These are phyloP conservation scores for Prunella strophiata DNA, from an alignment of 2,797 vertebrate species.

Conservation along the genomic window DNA sequence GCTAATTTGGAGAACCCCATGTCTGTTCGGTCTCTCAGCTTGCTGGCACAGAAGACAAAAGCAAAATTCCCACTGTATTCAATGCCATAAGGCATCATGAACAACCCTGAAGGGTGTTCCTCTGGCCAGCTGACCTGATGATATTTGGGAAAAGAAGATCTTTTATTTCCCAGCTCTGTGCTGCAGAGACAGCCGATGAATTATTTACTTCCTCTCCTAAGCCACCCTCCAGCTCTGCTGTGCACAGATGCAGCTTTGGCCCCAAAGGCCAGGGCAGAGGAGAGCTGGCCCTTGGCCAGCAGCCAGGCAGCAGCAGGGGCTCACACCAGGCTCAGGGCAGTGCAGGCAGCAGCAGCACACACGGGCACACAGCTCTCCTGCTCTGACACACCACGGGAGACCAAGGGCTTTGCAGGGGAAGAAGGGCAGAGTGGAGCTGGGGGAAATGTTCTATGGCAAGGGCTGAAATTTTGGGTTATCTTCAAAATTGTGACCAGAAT, in stretches of 20 bases:
- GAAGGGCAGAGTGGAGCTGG: background rate
- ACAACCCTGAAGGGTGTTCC: background rate
- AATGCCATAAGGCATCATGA: background rate
- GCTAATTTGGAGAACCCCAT: background rate
- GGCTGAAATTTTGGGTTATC: background rate
- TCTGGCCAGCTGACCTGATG: background rate
- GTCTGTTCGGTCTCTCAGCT: background rate
- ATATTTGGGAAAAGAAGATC: background rate
- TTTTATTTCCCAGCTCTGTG: background rate
- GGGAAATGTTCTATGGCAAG: background rate
- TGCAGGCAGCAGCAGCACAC: rapidly evolving
- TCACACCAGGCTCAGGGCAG: rapidly evolving
- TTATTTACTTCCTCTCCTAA: background rate
- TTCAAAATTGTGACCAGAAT: background rate
- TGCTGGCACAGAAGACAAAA: background rate
- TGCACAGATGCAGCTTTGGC: background rate
- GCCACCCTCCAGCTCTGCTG: background rate
- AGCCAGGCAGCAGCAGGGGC: background rate
- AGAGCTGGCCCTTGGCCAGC: background rate
- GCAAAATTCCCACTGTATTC: background rate
- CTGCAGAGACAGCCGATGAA: background rate
- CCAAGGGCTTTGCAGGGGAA: background rate
- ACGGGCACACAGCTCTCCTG: rapidly evolving
- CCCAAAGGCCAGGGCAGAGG: background rate
- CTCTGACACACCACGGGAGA: rapidly evolving